These are phyloP conservation scores for Pachypeltis micranthus DNA, from an alignment of 1,140 invertebrate species.

Conservation along the genomic window DNA sequence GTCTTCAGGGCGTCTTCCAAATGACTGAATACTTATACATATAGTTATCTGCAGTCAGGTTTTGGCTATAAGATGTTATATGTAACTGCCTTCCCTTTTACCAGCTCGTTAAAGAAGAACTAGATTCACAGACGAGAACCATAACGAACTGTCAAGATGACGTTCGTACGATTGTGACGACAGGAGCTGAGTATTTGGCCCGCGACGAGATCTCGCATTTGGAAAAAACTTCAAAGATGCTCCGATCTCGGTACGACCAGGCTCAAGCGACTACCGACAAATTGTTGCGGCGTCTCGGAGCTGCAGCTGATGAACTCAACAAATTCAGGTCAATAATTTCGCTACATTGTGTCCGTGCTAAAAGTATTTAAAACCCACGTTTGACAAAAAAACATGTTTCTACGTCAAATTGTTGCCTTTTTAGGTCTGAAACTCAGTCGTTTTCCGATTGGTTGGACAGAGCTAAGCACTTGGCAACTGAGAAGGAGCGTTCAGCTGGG, in stretches of 20 bases:
- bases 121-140: constrained; percentile 73
- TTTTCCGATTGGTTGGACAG: constrained; percentile 77
- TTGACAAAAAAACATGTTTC: no score
- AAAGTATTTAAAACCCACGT: no score
- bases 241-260: constrained; percentile 74
- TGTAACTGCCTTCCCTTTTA: no score
- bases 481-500: constrained; percentile 71
- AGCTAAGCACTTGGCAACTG: constrained; percentile 63
- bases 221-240: constrained; percentile 67
- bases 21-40: no score
- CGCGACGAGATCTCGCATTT: constrained; percentile 75
- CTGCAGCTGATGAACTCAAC: constrained; percentile 72
- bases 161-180: constrained; percentile 78
- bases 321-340: constrained; percentile 61
- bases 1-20: no score
- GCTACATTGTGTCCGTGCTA: no score
- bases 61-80: no score
- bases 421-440: constrained; percentile 61
- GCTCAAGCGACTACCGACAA: constrained; percentile 64
- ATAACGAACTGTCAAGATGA: constrained; percentile 81
- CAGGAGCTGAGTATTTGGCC: constrained; percentile 77
- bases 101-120: constrained; percentile 80
- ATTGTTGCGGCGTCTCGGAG: constrained; percentile 58
- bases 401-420: no score
- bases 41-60: no score